Evolutionary conservation across 53 echinoderm and acorn worm species (phyloP).

Genomic region (Henricia sp.): DNA sequence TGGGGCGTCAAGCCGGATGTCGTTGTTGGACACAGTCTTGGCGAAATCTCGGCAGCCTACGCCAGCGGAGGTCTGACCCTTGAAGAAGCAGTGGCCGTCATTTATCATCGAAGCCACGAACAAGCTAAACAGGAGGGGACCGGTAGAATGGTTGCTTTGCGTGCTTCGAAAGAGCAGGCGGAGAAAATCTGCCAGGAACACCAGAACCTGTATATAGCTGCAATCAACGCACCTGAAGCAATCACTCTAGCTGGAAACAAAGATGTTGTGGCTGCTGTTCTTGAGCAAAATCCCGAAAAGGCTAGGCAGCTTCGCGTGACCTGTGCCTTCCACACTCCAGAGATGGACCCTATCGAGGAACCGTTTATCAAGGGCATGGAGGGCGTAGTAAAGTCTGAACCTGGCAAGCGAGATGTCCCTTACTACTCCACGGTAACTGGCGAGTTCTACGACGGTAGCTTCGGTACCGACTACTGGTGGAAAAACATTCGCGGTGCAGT

Average conservation of each 20-base stretch:
- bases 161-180: slow-evolving; percentile 79
- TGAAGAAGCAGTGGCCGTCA: slow-evolving; percentile 88
- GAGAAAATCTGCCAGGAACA: slow-evolving; percentile 75
- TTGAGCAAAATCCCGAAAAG: slow-evolving; percentile 77
- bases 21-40: slow-evolving; percentile 95
- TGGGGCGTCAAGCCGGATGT: slow-evolving; percentile 91
- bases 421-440: slow-evolving; percentile 94
- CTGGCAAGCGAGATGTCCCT: slow-evolving; percentile 67
- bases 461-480: slow-evolving; percentile 95
- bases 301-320: slow-evolving; percentile 90
- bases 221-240: slow-evolving; percentile 93
- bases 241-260: slow-evolving; percentile 82
- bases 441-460: slow-evolving; percentile 84
- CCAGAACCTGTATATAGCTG: slow-evolving; percentile 85
- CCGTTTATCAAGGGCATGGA: slow-evolving; percentile 83
- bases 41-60: slow-evolving; percentile 96
- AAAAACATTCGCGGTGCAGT: slow-evolving; percentile 90
- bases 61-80: slow-evolving; percentile 92
- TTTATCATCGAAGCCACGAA: slow-evolving; percentile 88
- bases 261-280: slow-evolving; percentile 78
- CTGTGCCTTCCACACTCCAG: slow-evolving; percentile 95
- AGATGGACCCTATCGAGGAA: slow-evolving; percentile 96
- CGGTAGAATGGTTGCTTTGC: slow-evolving; percentile 91
- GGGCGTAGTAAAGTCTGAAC: slow-evolving; percentile 73
- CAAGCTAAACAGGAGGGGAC: slow-evolving; percentile 92